Base-by-base conservation (phyloP, 2,888 invertebrate genomes). In the Philereme transversata region DNA sequence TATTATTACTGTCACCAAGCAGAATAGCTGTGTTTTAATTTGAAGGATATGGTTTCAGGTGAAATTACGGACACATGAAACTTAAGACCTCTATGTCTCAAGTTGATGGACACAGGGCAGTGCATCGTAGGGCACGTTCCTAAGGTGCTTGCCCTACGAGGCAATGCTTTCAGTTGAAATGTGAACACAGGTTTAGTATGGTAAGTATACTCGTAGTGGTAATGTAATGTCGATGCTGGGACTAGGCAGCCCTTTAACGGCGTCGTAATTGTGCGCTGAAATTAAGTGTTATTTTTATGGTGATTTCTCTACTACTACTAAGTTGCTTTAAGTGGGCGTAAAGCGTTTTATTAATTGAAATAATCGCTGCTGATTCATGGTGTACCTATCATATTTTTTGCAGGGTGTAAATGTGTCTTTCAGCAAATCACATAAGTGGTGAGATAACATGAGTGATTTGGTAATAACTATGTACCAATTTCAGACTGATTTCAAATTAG, bases 231-330 rank as follows among this genome's bases (percentile, higher is more conserved):
- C 82, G 78, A 76, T 83, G 83, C 82, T 77, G 82, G 77, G 83
- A 75, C 84, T 79, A 85, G 81, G 87, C 87, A 85, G 83, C 83
- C 88, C 88, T 87, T 90, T 90, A 89, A 91, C 78, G 74, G 83
- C 87, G 74, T 87, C 88, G 87, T 91, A 89, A 91, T 90, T 86
- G 90, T 87, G 84, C 86, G 79, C 88, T 90, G 84, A 91, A 91
- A 91, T 90, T 90, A 90, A 92, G 91, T 91, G 91, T 90, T 90
- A 90, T 90, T 92, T 91, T 91, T 91, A 92, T 92, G 90, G 86
- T 91, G 90, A 92, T 90, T 91, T 89, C 90, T 83, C 86, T 86
- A 89, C 89, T 84, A 87, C 88, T 90, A 90, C 90, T 88, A 79
- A 90, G 90, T 90, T 89, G 90, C 87, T 86, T 87, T 88, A 88